Evolutionary conservation across 2,113 vertebrate species (phyloP).

Genomic region (Cebus imitator): DNA sequence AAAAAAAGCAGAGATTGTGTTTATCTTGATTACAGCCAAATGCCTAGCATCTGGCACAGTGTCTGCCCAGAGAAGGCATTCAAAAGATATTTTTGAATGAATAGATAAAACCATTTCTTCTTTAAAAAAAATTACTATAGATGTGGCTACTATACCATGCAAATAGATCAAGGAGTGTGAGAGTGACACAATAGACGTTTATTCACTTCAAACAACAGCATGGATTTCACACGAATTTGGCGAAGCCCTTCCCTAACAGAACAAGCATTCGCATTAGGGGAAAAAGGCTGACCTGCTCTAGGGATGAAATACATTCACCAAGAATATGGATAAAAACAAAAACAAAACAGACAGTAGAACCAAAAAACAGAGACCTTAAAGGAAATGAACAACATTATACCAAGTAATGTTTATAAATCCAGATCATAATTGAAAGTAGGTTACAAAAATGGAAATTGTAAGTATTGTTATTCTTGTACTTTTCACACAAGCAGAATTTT

Average conservation of each 20-base stretch:
- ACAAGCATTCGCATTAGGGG: neutral
- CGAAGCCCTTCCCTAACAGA: neutral
- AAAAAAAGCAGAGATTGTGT: neutral
- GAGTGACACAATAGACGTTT: neutral
- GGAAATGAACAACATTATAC: neutral
- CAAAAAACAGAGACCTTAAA: neutral
- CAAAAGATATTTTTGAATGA: neutral
- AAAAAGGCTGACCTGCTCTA: neutral
- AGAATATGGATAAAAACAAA: neutral
- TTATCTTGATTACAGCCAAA: neutral
- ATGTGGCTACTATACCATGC: neutral
- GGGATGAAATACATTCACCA: neutral
- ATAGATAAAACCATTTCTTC: constrained; percentile 16
- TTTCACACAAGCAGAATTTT: neutral
- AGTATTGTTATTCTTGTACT: neutral
- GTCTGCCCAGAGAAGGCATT: neutral
- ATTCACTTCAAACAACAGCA: neutral
- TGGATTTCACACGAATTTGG: neutral
- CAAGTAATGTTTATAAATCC: neutral
- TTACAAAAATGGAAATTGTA: neutral
- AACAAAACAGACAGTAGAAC: neutral
- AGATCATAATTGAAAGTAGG: neutral
- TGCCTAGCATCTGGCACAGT: neutral
- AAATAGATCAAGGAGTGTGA: neutral
- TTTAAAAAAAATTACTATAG: neutral